phyloP scores from a whole-genome alignment of 1,140 invertebrate genomes.

The Apis cerana region DNA sequence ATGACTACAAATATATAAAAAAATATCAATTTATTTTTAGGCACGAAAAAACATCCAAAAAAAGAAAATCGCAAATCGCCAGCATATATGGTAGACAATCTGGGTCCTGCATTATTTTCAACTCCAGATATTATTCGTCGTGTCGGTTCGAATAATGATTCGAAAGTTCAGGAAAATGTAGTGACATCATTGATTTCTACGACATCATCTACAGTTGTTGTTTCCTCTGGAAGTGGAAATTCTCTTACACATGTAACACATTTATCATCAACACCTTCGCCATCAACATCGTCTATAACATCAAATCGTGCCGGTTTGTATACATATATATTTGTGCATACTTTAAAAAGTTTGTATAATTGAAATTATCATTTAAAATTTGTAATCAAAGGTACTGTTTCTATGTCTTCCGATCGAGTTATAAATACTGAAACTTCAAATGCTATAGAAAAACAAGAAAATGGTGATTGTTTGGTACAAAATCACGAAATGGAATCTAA shows the following conservation, averaged over 20 bases:
- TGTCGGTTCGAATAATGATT: conserved; percentile 78
- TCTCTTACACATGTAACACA: background rate
- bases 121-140: conserved; percentile 89
- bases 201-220: background rate
- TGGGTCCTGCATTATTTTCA: conserved; percentile 87
- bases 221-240: background rate
- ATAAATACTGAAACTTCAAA: background rate
- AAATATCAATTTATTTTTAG: conserved; percentile 44
- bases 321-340: no score
- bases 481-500: conserved; percentile 62
- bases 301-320: conserved; percentile 6
- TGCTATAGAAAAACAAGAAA: background rate
- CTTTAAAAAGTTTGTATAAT: background rate
- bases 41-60: conserved; percentile 81
- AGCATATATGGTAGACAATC: conserved; percentile 83
- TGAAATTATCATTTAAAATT: background rate
- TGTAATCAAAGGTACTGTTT: background rate
- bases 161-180: conserved; percentile 78
- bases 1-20: background rate
- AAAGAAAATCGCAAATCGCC: conserved; percentile 86
- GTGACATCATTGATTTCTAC: conserved; percentile 35
- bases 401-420: background rate
- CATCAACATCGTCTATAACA: background rate
- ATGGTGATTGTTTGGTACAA: background rate
- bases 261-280: background rate